Evolutionary conservation across 2,888 invertebrate species (phyloP).

Genomic region (Eristalis pertinax): DNA sequence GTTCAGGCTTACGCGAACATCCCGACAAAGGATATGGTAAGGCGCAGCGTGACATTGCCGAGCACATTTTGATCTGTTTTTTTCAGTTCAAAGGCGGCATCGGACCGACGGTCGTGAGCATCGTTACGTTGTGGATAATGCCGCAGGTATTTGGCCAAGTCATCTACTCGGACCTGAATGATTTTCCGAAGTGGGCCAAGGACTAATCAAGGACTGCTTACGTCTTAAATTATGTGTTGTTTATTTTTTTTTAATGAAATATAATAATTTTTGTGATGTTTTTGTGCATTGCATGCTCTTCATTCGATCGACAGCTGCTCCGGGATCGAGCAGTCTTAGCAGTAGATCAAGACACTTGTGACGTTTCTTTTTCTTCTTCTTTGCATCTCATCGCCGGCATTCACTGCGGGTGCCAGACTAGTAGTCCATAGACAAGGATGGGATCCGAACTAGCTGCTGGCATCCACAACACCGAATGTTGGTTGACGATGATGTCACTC

Average conservation of each 20-base stretch:
- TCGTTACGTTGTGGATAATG: slow-evolving; percentile 86
- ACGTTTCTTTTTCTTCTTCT: too few relatives aligned
- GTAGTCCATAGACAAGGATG: too few relatives aligned
- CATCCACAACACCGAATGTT: too few relatives aligned
- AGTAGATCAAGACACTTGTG: too few relatives aligned
- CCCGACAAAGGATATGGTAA: slow-evolving; percentile 88
- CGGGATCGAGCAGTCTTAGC: too few relatives aligned
- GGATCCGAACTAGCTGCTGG: too few relatives aligned
- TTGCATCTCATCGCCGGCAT: too few relatives aligned
- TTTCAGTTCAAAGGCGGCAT: slow-evolving; percentile 87
- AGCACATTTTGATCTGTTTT: slow-evolving; percentile 68
- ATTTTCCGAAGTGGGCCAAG: slow-evolving; percentile 42
- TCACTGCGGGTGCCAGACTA: too few relatives aligned
- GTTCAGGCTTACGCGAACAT: slow-evolving; percentile 90
- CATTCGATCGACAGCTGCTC: too few relatives aligned
- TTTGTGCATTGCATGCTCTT: too few relatives aligned
- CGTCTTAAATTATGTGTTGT: background rate
- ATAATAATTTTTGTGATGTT: background rate
- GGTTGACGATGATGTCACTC: too few relatives aligned
- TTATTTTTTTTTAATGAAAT: background rate
- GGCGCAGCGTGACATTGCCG: background rate
- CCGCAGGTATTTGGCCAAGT: slow-evolving; percentile 87
- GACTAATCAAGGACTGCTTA: background rate
- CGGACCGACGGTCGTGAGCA: slow-evolving; percentile 87
- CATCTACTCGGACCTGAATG: slow-evolving; percentile 82